A percentile compares a stretch with the other conserved stretches of the same genome.
Evolutionary conservation across 37 sponge, comb jelly and placozoan species (phyloP).

Genomic region (Diacarnus erythraeanus): DNA sequence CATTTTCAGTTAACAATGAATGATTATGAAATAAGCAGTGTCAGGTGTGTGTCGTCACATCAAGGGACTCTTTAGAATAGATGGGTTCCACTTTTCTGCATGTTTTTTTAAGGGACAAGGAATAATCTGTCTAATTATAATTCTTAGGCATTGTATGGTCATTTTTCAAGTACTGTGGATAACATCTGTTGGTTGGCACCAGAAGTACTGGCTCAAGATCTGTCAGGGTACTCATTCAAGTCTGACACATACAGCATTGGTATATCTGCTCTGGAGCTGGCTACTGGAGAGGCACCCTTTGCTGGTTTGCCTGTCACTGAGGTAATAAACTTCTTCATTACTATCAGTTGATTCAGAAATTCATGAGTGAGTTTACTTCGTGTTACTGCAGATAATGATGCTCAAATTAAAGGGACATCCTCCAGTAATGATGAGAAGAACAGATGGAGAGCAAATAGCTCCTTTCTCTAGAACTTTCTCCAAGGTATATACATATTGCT

Average conservation of each 20-base stretch:
- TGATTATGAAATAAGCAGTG: too few relatives aligned
- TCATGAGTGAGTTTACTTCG: too few relatives aligned
- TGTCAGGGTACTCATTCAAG: conserved; percentile 65
- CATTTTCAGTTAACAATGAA: too few relatives aligned
- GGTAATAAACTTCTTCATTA: conserved; percentile 23
- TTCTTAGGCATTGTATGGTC: conserved; percentile 51
- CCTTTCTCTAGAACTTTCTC: conserved; percentile 53
- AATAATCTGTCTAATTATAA: neutral
- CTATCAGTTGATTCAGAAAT: neutral
- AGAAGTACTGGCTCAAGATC: conserved; percentile 81
- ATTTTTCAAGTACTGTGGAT: conserved; percentile 61
- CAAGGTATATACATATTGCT: conserved; percentile 19
- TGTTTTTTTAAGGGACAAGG: neutral
- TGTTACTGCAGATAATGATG: conserved; percentile 68
- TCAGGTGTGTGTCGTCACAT: too few relatives aligned
- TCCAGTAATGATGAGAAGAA: conserved; percentile 57
- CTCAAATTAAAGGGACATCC: conserved; percentile 73
- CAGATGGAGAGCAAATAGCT: conserved; percentile 21
- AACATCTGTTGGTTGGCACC: conserved; percentile 88
- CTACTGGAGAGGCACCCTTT: conserved; percentile 88
- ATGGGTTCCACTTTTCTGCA: neutral
- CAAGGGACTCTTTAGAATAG: neutral
- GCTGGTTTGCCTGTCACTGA: conserved; percentile 86
- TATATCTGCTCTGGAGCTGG: conserved; percentile 81
- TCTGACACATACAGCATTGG: conserved; percentile 77